Base-by-base conservation (phyloP, 2,888 invertebrate species). In the Scaptomyza tumidula region DNA sequence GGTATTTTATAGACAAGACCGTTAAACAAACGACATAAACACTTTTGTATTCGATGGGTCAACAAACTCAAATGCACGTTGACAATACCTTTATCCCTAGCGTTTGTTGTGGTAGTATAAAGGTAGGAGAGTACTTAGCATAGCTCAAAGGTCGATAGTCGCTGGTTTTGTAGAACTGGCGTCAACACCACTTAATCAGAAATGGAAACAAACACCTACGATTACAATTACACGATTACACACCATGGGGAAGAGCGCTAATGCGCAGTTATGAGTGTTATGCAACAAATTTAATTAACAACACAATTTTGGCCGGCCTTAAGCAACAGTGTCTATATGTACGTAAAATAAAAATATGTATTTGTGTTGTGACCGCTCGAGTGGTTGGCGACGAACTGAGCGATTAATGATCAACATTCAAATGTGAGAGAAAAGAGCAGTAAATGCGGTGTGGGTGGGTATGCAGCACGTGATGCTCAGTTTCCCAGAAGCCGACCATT, bases 241-340 rank as follows among this genome's bases (percentile, higher is more conserved):
- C 60, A 54, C 75, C 59, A 48, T 58, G 58, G 45, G 16, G 14
- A 33, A 33, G 13, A 31, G 37, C 27, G 41, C 63, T 53, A 71
- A 39, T 66, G 66, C 72, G 62, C 67, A 62, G 45, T 67, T 62
- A 44, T 48, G 19, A 16, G 13, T 24, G 45, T 74, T 74, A 74
- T 76, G 73, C 75, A 74, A 74, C 75, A 75, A 75, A 75, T 50
- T 49, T 37, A n/a, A 60, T 61, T 71, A 43, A 55, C 60, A 75
- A 75, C 44, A 55, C 59, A 75, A 62, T 50, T 49, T 43, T 46
- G 61, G 71, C 43, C 53, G 49, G 45, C 13, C 31, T 35, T 57
- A 41, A 19, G 19, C 45, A 48, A 14, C 24, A 57, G 45, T 39
- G 50, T 52, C 16, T 24, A 11, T 31, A 24, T 41, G 54, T 33